Conservation (phyloP, 2,113 vertebrate species). For the Butorides virescens region DNA sequence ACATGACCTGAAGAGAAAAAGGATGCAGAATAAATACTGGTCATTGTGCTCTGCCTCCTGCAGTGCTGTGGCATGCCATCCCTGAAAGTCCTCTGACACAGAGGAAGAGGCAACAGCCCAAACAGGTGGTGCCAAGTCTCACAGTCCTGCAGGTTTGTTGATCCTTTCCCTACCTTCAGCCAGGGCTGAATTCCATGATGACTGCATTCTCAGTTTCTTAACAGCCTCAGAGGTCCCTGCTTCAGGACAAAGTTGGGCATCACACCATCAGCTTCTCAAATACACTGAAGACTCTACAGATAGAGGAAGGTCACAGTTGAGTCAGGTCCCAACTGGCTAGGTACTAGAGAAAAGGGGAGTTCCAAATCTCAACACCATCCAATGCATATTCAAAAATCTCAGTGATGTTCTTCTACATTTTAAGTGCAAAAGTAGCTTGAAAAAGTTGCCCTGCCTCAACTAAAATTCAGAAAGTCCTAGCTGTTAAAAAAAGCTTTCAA, state of each 20-base stretch:
- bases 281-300: fast-evolving
- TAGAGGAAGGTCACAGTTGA: neutral
- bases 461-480: neutral
- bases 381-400: neutral
- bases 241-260: neutral
- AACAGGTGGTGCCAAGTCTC: neutral
- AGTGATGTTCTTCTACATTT: neutral
- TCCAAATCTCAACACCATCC: neutral
- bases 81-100: neutral
- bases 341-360: neutral
- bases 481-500: neutral
- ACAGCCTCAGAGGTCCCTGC: neutral
- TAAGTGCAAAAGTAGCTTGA: neutral
- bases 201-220: neutral
- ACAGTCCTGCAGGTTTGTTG: neutral
- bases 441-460: neutral
- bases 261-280: neutral
- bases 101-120: neutral
- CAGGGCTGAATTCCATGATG: neutral
- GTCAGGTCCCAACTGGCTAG: neutral
- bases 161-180: neutral
- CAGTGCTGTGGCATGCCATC: neutral
- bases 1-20: neutral
- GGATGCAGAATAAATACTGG: neutral
- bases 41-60: neutral